Evolutionary conservation across 2,797 vertebrate genomes (phyloP), one percentile per base, ranked within the genome.

Genomic region (Miichthys miiuy): DNA sequence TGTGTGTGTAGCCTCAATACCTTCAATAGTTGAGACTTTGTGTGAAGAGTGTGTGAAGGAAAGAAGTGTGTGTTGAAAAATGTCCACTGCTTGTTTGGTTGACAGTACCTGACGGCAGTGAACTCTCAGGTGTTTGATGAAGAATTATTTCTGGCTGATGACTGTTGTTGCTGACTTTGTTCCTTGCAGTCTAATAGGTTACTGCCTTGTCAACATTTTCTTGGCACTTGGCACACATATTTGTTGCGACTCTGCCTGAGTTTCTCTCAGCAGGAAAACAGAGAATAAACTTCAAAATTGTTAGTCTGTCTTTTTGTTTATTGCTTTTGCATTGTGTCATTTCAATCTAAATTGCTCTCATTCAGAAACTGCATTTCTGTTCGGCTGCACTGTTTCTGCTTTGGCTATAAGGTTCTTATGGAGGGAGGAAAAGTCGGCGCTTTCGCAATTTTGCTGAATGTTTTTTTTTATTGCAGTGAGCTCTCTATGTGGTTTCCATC

Each of bases 71-170:
- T 70, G 41, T 18, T 67, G 68, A 70, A 52, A 71, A 76, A 81
- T 81, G 67, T 83, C 70, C 72, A 1, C 41, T 34, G 52, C 77
- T 57, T 66, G 72, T 68, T 65, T 0, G 3, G 57, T 21, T 69
- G 72, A 72, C 75, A 77, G 68, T 50, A 56, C 27, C 61, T 20
- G 48, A 34, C 13, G 14, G 71, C 68, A 23, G 63, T 68, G 75
- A 73, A 66, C 71, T 72, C 57, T 74, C n/a, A 56, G 71, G 47
- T 74, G 72, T 82, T 83, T 82, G 64, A 77, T 87, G 82, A 84
- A 80, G 60, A 78, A 79, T 87, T 55, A 80, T 91, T 82, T 84
- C 76, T 18, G 55, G 60, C 79, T 82, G 77, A 82, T 71, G 75
- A 78, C 70, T 64, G 74, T 67, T 87, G 70, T 20, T 71, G 83